Percentiles rank a stretch among this genome's conserved stretches.
Conservation (phyloP, 2,797 vertebrate genomes). For the Furcifer pardalis region DNA sequence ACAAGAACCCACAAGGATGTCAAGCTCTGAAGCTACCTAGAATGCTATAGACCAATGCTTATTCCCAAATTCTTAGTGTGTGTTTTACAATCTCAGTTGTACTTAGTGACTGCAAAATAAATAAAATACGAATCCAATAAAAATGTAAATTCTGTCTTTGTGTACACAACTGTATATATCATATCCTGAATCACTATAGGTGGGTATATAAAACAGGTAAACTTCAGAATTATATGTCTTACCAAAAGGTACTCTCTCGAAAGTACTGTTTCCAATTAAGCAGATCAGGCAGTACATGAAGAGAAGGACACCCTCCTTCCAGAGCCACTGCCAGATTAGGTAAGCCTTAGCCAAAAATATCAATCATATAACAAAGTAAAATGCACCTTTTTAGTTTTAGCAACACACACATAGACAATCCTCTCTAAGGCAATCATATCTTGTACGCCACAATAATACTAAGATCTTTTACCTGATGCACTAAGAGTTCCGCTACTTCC, state of each 20-base stretch:
- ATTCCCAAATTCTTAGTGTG: neutral
- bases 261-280: neutral
- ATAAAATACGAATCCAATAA: neutral
- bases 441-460: constrained; percentile 34
- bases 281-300: neutral
- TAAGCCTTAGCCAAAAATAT: neutral
- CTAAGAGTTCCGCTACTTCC: constrained; percentile 96
- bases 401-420: neutral
- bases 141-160: neutral
- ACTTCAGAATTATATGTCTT: neutral
- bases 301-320: neutral
- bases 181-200: neutral
- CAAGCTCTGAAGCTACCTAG: neutral
- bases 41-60: neutral
- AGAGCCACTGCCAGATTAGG: neutral
- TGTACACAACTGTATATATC: too few species aligned
- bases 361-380: neutral
- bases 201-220: neutral
- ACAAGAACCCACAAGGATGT: neutral
- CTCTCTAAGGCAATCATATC: constrained; percentile 18
- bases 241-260: neutral
- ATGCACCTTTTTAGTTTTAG: neutral
- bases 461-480: constrained; percentile 90
- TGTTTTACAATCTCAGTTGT: neutral
- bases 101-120: neutral